Conservation (phyloP, 1,140 invertebrate genomes). For the Batillaria attramentaria region DNA sequence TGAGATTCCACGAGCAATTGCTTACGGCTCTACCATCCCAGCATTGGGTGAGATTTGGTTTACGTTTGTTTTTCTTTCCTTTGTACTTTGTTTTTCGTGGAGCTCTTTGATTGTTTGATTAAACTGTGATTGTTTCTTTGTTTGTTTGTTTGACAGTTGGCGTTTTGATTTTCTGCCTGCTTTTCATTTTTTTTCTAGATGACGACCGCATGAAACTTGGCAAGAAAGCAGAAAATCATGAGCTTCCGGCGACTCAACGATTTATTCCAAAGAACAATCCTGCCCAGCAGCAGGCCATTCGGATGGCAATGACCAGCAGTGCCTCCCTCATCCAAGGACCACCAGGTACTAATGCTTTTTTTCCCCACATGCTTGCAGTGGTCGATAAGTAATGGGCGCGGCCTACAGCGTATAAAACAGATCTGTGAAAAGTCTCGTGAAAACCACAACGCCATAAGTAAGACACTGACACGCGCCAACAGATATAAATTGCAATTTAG, state of each 20-base stretch:
- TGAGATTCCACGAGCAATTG: slow-evolving; percentile 33
- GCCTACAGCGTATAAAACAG: no score
- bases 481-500: no score
- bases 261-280: slow-evolving; percentile 44
- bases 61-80: background rate
- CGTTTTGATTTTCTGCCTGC: background rate
- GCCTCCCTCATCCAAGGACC: slow-evolving; percentile 63
- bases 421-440: no score
- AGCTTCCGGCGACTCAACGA: background rate
- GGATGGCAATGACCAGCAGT: slow-evolving; percentile 41
- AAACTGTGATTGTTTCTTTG: background rate
- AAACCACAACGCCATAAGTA: no score
- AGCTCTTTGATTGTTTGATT: no score
- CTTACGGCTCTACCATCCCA: slow-evolving; percentile 25
- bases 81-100: background rate
- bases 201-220: background rate
- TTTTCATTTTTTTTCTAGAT: background rate
- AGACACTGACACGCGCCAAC: no score
- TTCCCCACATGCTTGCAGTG: no score
- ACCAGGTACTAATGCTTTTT: no score
- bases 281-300: slow-evolving; percentile 46
- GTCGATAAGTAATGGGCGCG: no score
- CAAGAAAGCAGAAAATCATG: background rate
- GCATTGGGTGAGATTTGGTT: slow-evolving; percentile 25
- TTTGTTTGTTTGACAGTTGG: background rate